Evolutionary conservation across 1,140 invertebrate species (phyloP).

Genomic region (Zaprionus lachaisei): DNA sequence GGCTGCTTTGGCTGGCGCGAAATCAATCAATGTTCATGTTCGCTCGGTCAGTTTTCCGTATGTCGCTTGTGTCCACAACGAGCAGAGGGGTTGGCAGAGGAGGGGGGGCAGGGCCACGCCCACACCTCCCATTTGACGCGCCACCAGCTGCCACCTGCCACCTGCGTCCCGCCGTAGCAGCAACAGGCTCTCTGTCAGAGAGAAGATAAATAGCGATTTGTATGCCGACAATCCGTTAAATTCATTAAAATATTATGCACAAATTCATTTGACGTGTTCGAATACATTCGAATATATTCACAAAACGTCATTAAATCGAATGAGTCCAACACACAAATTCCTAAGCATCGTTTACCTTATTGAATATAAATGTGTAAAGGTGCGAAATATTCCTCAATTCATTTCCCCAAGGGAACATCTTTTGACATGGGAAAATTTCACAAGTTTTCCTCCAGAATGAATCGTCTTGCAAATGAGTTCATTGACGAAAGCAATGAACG

Average conservation of each 20-base stretch:
- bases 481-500: conserved; percentile 25
- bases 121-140: background rate
- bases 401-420: background rate
- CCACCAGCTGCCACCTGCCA: background rate
- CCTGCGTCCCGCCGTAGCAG: background rate
- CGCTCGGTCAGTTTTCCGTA: conserved; percentile 44
- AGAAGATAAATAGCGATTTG: conserved; percentile 72
- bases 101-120: conserved; percentile 21
- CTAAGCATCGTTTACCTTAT: conserved; percentile 21
- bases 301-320: conserved; percentile 52
- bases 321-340: conserved; percentile 30
- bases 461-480: conserved; percentile 17
- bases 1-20: conserved; percentile 61
- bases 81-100: background rate
- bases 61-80: background rate
- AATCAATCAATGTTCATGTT: conserved; percentile 78
- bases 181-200: background rate
- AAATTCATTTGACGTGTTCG: conserved; percentile 63
- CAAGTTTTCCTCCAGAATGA: background rate
- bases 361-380: background rate
- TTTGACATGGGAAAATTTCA: background rate
- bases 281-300: conserved; percentile 49
- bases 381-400: background rate
- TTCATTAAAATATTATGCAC: conserved; percentile 79
- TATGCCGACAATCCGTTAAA: conserved; percentile 74